Base-by-base conservation (phyloP, 2,888 invertebrate genomes). In the Acanthosepion pharaonis region DNA sequence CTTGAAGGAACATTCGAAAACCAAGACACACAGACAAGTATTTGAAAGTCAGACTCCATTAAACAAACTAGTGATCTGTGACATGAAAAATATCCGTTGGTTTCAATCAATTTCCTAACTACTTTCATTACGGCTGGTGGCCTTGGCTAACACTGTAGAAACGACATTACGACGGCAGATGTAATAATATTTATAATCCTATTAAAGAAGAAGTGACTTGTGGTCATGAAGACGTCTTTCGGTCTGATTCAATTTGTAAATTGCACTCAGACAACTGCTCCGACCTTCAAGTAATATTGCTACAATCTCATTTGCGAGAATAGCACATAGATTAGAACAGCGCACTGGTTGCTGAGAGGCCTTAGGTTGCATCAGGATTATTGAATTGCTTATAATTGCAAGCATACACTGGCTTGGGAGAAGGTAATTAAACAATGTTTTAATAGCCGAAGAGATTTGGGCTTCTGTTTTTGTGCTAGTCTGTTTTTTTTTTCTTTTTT, bases 181-280 rank as follows among this genome's bases (percentile, higher is more conserved):
- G 78, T 78, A 78, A 78, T 78, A 78, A 78, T 78, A 78, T 78
- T 78, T 78, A 78, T 78, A 78, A 78, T 78, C 78, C 78, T 78
- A 78, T 78, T 78, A 78, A 78, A 78, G 78, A 78, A 78, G 78
- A n/a, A 78, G 78, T 33, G 78, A 78, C 78, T 78, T n/a, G n/a
- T 78, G 78, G 78, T 78, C n/a, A 78, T 78, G 78, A 78, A 78
- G 78, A n/a, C 33, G 78, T 78, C 33, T 33, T 18, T 33, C n/a
- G 78, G 78, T 78, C 78, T 78, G 78, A 78, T 78, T 78, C 78
- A 78, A 78, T 78, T 78, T 78, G 78, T 33, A 78, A 78, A 78
- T 78, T 78, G 78, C 78, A 78, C 78, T 78, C 78, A 78, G 33
- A 78, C 78, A 78, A 78, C 78, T 78, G 78, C 78, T 18, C 78